These are phyloP conservation scores for Tetramorium simillimum DNA, from an alignment of 1,140 invertebrate genomes.

Conservation along the genomic window DNA sequence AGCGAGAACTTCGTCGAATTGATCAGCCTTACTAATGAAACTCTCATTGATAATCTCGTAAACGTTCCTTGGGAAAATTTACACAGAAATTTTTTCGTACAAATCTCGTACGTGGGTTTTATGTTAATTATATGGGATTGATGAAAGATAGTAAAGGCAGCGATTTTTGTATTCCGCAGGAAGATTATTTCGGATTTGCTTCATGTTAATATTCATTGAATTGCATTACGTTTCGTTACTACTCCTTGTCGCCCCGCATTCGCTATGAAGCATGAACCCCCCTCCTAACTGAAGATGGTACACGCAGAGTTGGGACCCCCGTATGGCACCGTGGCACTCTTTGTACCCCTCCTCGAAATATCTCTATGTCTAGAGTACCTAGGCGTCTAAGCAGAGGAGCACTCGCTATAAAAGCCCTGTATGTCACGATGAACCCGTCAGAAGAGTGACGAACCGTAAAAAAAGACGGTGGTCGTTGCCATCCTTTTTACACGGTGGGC, in stretches of 20 bases:
- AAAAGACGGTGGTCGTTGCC: conserved; percentile 66
- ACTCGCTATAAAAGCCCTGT: conserved; percentile 77
- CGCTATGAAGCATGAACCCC: conserved; percentile 46
- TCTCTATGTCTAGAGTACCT: conserved; percentile 67
- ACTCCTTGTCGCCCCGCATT: conserved; percentile 1
- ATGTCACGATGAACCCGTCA: conserved; percentile 72
- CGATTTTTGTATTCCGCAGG: not conserved
- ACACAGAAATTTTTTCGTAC: not conserved
- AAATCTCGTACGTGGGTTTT: not conserved
- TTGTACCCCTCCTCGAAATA: conserved; percentile 68
- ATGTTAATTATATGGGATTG: not conserved
- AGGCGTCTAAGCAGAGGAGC: conserved; percentile 65
- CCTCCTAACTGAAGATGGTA: conserved; percentile 67
- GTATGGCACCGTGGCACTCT: conserved; percentile 52
- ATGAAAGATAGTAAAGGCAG: not conserved
- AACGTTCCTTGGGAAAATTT: not conserved
- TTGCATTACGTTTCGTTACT: not conserved
- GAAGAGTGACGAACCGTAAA: conserved; percentile 74
- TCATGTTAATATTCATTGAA: not conserved
- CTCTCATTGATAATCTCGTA: not conserved
- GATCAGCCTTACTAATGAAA: not conserved
- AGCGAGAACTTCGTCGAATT: not conserved
- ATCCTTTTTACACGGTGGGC: conserved; percentile 49
- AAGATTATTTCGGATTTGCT: not conserved
- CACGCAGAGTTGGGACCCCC: conserved; percentile 57